Base-by-base conservation (phyloP, 2,113 vertebrate genomes). In the Xenotilapia leptura region DNA sequence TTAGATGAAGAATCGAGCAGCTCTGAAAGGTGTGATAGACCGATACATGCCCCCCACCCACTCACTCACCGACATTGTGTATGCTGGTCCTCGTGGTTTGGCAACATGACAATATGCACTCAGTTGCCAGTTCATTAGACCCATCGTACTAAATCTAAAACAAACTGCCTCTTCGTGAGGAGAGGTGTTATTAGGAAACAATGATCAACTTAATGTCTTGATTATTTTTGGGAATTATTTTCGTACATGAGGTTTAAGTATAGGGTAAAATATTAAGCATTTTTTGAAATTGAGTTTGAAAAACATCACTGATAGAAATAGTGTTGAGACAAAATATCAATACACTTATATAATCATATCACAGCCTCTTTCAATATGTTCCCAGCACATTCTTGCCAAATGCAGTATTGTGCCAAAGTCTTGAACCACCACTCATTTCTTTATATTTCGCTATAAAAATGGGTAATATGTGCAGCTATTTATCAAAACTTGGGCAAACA, bases 1-100 rank as follows among this genome's bases (percentile, higher is more conserved):
- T 31, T 17, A 45, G 85, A 89, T 89, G 79, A 87, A 83, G 47
- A 47, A 8, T 49, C 3, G 2, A 13, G n/a, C 33, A 42, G 51
- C 83, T 54, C 31, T 13, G 42, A 62, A 6, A 49, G 17, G 26
- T 5, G 10, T 28, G 56, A 49, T 49, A 49, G 23, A 49, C 15
- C 26, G 65, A 45, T 26, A 4, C 40, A 70, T 45, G 21, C 7
- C 4, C 2, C 31, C 4, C 56, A 33, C 19, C 0, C 21, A 33
- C 28, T 0, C 21, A 33, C 28, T 3, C 9, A 62, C 38, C 3
- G 2, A 56, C 23, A 55, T 10, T 28, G 36, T 26, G 23, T 17
- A 80, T 28, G 9, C 42, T 28, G 38, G 79, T 21, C 13, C 33
- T 55, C 3, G n/a, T 38, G 19, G 77, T 54, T 80, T 53, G 49